Evolutionary conservation across 2,888 invertebrate species (phyloP), one percentile per base, ranked within the genome.

Genomic region (Lasioglossum zephyrum): DNA sequence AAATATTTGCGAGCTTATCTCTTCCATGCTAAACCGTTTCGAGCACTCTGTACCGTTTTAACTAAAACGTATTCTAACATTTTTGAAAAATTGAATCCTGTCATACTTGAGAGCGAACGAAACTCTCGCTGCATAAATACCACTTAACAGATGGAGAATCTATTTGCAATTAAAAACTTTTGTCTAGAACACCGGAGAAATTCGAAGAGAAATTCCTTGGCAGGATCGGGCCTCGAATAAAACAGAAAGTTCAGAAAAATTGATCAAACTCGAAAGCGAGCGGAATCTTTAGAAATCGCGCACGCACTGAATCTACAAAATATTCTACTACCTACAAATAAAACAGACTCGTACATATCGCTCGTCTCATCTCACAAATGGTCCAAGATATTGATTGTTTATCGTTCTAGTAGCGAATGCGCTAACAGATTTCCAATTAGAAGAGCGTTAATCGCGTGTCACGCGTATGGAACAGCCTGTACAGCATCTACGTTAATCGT

Each of bases 231-330:
- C 16, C n/a, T 2, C 26, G 1, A 63, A 63, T 26, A 63, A 63
- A 63, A n/a, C 60, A 60, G 60, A n/a, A 60, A 60, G 26, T 60
- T 26, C 60, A n/a, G 31, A 26, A 63, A 63, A 63, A 63, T 63
- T 63, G 31, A 63, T 63, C 6, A 31, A 63, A 63, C 31, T 31
- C 26, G 16, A 31, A 31, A 13, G 63, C 13, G 31, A 63, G 31
- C 31, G 31, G 31, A 16, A 63, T 26, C 26, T 11, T 60, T 60
- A 60, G n/a, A 60, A 26, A 60, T 63, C 63, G 31, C 5, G 16
- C 16, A 6, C 9, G 22, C 2, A n/a, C 6, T 16, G 16, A 63
- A 16, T 31, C 63, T 16, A 31, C 11, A 31, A 16, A 13, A 16
- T 31, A 63, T 60, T 26, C 26, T 5, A 60, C 13, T 4, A 60